Conservation (phyloP, 2,113 vertebrate species). For the Pionites leucogaster region DNA sequence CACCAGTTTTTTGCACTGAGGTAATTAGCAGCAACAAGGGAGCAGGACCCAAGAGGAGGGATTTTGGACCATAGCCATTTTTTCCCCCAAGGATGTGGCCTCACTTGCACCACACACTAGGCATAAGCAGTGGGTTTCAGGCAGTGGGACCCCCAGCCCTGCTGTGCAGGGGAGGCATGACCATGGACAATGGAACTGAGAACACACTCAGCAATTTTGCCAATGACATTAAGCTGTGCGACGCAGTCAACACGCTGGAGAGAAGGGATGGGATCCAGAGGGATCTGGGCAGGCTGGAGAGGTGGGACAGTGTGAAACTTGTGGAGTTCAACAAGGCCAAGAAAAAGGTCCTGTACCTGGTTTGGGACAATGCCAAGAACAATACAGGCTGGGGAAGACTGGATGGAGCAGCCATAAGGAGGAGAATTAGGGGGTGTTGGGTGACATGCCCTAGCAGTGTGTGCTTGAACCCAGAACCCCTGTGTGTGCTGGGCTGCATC, state of each 20-base stretch:
- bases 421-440: background rate
- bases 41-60: accelerated
- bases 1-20: background rate
- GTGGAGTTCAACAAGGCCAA: background rate
- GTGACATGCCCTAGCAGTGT: background rate
- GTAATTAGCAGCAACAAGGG: accelerated
- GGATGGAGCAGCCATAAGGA: background rate
- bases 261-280: background rate
- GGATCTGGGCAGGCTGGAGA: background rate
- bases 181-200: background rate
- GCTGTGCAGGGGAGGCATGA: background rate
- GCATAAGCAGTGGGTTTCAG: accelerated
- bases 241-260: background rate
- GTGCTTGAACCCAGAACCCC: background rate
- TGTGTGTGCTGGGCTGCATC: too few species aligned
- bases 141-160: too few species aligned
- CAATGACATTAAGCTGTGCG: background rate
- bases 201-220: background rate
- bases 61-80: too few species aligned
- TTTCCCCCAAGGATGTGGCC: too few species aligned
- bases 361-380: background rate
- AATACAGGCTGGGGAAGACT: background rate
- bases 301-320: background rate
- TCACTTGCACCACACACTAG: too few species aligned
- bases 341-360: background rate